These are phyloP conservation scores for Heteromurus nitidus DNA, from an alignment of 2,888 invertebrate species.

Conservation along the genomic window DNA sequence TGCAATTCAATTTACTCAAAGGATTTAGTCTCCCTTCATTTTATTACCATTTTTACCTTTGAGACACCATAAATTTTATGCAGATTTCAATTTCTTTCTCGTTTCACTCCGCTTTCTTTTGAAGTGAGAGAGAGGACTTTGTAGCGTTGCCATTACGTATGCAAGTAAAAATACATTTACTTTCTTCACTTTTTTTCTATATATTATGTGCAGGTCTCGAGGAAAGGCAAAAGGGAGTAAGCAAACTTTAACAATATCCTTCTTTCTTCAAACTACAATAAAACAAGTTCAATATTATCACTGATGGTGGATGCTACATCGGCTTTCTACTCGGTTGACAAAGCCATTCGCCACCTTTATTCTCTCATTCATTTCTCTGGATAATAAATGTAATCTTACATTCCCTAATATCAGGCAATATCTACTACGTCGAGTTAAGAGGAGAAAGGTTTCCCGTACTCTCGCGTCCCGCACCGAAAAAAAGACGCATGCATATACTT, in stretches of 20 bases:
- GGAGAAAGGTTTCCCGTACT: slow-evolving; percentile 27
- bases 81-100: slow-evolving; percentile 74
- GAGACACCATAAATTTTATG: slow-evolving; percentile 74
- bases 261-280: slow-evolving; percentile 53
- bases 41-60: slow-evolving; percentile 74
- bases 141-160: slow-evolving; percentile 16
- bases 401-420: slow-evolving; percentile 41
- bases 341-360: slow-evolving; percentile 62
- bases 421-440: too few relatives aligned
- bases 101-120: slow-evolving; percentile 19
- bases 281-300: slow-evolving; percentile 65
- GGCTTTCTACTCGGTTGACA: slow-evolving; percentile 42
- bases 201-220: slow-evolving; percentile 2
- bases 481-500: too few relatives aligned
- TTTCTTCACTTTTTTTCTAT: slow-evolving; percentile 22
- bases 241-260: slow-evolving; percentile 59
- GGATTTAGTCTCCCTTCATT: slow-evolving; percentile 74
- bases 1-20: slow-evolving; percentile 74
- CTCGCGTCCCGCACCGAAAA: too few relatives aligned
- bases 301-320: slow-evolving; percentile 29
- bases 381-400: slow-evolving; percentile 61
- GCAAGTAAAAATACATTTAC: slow-evolving; percentile 12
- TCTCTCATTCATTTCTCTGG: slow-evolving; percentile 57
- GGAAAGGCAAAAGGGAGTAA: not conserved
- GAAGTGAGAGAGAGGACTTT: slow-evolving; percentile 15